These are phyloP conservation scores for Mimumesa dahlbomi DNA, from an alignment of 2,888 invertebrate species.

Conservation along the genomic window DNA sequence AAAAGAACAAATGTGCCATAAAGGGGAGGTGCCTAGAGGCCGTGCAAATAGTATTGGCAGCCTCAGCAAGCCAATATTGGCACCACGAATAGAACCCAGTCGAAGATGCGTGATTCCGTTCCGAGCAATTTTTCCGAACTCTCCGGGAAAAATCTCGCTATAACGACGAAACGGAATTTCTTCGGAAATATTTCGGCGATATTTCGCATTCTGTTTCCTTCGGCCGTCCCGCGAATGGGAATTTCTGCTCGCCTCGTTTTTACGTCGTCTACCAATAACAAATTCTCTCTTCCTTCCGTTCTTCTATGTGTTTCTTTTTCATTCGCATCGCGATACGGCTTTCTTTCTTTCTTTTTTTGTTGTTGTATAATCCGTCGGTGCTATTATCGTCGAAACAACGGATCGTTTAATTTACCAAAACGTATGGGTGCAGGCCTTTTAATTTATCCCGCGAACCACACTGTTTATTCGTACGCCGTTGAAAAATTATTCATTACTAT, in stretches of 20 bases:
- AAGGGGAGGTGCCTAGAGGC: constrained; percentile 41
- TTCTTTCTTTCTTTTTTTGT: no score
- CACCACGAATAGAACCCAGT: constrained; percentile 18
- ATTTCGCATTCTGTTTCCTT: neutral
- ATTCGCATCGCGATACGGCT: neutral
- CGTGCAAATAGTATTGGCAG: constrained; percentile 58
- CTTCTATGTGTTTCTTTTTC: neutral
- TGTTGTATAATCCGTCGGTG: no score
- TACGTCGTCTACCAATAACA: neutral
- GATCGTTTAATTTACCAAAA: constrained; percentile 26
- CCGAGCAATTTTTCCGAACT: constrained; percentile 38
- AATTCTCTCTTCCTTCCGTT: neutral
- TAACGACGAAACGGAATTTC: constrained; percentile 18
- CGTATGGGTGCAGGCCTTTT: constrained; percentile 16
- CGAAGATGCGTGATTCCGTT: constrained; percentile 41
- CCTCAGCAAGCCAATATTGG: constrained; percentile 40
- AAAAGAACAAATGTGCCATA: constrained; percentile 42
- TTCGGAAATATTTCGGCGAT: constrained; percentile 20
- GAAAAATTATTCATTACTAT: constrained; percentile 44
- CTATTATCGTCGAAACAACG: constrained; percentile 14
- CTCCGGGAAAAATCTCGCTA: constrained; percentile 39
- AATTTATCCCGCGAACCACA: constrained; percentile 17
- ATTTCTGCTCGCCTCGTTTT: neutral
- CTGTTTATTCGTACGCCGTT: constrained; percentile 42
- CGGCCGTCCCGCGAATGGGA: neutral